Evolutionary conservation across 1,140 invertebrate genomes (phyloP), one percentile per base, ranked within the genome.

Genomic region (Achatina immaculata): DNA sequence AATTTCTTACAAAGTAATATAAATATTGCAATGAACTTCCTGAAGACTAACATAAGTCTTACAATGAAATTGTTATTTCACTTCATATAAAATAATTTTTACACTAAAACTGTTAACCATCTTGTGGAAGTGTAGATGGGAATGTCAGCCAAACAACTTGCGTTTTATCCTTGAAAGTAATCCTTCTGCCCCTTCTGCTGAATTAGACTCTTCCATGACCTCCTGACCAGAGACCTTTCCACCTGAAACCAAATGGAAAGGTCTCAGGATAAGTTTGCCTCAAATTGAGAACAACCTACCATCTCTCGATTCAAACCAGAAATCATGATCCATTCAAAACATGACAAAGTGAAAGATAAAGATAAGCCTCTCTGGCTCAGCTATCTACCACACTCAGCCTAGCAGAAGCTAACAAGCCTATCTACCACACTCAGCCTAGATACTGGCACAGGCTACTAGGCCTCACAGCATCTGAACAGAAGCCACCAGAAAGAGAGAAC

Each of bases 201-300:
- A 31, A n/a, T 62, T 24, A 40, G 36, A n/a, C 36, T 77, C 51
- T 24, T 55, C 75, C 75, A 62, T 77, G 9, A 77, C 75, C 11
- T 34, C 28, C 31, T 62, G 51, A 21, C 36, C 38, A 9, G 48
- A 40, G 51, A 19, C 48, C 34, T 40, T 77, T 55, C 75, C 75
- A 77, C 51, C 75, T 77, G 75, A 77, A 77, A 77, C 34, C 36
- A 24, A 77, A 65, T 38, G 31, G 75, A 55, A 65, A 21, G 55
- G 48, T 34, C 31, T 24, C 75, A 62, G 75, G 38, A 62, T 58
- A 77, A 24, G n/a, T n/a, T 11, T 34, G 42, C 24, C 24, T 14
- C 48, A 51, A 24, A 24, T 24, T 19, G 14, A 16, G 28, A 16
- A 16, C 28, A 66, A 51, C 48, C 11, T 14, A 51, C 48, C 48